Evolutionary conservation across 2,888 invertebrate genomes (phyloP), one percentile per base, ranked within the genome.

Genomic region (Ferdinandea cuprea): DNA sequence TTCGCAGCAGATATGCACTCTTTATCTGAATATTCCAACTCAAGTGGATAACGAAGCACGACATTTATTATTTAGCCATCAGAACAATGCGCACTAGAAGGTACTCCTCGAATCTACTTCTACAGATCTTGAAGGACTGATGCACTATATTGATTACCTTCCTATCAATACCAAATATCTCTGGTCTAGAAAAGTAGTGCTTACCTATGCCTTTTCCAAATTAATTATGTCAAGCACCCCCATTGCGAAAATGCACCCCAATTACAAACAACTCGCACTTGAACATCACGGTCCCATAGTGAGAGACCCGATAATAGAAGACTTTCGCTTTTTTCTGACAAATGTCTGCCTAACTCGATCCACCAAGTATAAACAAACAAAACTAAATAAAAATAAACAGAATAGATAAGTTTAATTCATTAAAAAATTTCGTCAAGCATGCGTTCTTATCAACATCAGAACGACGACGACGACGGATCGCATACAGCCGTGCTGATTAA

Each of bases 401-500:
- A 52, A 48, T 19, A 54, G 37, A 42, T 25, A 54, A 32, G 9
- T 63, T 37, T 0, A 61, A 28, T 54, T 44, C 54, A 63, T 19
- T 28, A 42, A 46, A 21, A 56, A 61, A 25, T 25, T 81, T 65
- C 65, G 15, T 46, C 44, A 46, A 71, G 52, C 40, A 65, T 58
- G 71, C 11, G 54, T 8, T 21, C 42, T 72, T 83, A 83, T 83
- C 81, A 50, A 58, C 66, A 58, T 35, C 78, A 81, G 65, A n/a
- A n/a, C n/a, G n/a, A n/a, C n/a, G n/a, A n/a, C n/a, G n/a, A n/a
- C 61, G 81, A 66, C 58, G 25, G 25, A 25, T 25, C 25, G 25
- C 25, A 78, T 52, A 50, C 44, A 44, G 32, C n/a, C n/a, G n/a
- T 63, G 56, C 52, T 78, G 78, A 78, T 83, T 78, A 78, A n/a